A percentile compares a stretch with the other conserved stretches of the same genome.
Conservation (phyloP, 1,140 invertebrate species). For the Nomia melanderi region DNA sequence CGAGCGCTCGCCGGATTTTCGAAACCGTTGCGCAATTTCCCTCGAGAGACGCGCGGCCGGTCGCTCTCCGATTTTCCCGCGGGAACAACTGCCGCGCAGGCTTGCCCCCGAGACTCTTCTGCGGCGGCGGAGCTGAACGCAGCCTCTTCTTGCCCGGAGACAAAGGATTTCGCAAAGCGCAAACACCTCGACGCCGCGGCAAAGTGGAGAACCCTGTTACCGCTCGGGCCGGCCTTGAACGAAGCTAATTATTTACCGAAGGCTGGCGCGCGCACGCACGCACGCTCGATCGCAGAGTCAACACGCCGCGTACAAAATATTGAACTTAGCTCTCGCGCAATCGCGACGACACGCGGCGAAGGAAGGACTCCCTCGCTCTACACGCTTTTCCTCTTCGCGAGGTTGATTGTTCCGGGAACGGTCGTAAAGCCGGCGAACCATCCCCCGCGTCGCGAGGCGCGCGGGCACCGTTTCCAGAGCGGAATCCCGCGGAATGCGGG, state of each 20-base stretch:
- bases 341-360: not conserved
- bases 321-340: not conserved
- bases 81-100: no score
- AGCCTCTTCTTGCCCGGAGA: not conserved
- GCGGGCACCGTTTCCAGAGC: not conserved
- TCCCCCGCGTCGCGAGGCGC: not conserved
- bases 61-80: no score
- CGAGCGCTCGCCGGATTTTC: not conserved
- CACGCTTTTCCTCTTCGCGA: no score
- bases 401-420: not conserved
- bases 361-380: no score
- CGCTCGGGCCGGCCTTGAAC: constrained; percentile 25
- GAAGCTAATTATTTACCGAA: constrained; percentile 43
- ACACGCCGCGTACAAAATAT: constrained; percentile 12
- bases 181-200: not conserved
- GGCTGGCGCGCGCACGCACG: not conserved
- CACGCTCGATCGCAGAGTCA: constrained; percentile 6
- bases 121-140: no score
- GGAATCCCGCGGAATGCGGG: not conserved
- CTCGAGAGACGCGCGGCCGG: not conserved
- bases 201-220: constrained; percentile 45
- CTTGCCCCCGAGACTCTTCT: not conserved
- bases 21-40: constrained; percentile 2
- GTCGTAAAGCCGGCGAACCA: not conserved
- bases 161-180: constrained; percentile 37